Evolutionary conservation across 2,888 invertebrate genomes (phyloP), one percentile per base, ranked within the genome.

Genomic region (Habrosyne pyritoides): DNA sequence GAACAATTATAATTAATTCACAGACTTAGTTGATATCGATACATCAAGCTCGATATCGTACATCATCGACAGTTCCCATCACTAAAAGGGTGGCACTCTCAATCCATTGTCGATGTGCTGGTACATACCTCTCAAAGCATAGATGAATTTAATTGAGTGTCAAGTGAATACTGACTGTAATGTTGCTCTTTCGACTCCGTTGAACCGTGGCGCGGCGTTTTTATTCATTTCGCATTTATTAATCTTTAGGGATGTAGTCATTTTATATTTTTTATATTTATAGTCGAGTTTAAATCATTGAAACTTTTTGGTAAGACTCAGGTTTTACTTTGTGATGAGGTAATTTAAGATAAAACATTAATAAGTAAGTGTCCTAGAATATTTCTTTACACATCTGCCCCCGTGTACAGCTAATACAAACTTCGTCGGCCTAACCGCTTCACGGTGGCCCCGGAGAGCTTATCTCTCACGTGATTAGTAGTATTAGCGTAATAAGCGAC

Each of bases 191-290:
- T 84, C 74, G 72, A 64, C 79, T 66, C 66, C 79, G 73, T 61
- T 75, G 75, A 79, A 77, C 81, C 79, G 80, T 57, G 47, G 47
- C 63, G 67, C 71, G 73, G 69, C 76, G 78, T 84, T 85, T 87
- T 87, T 87, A 87, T 84, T 86, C 84, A 87, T 86, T 84, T 86
- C 79, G 73, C 77, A 79, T 78, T 83, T 85, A 77, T 77, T 73
- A 64, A 61, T 62, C 54, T 56, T 53, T 57, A 54, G 50, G 10
- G 55, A 14, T 21, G 47, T 60, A 30, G 53, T 48, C 33, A 46
- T 47, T 14, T 36, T 8, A 14, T 18, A 8, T 18, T 42, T 42
- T 6, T n/a, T 36, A 2, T 42, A 7, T 24, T n/a, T n/a, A n/a
- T n/a, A 42, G 14, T 42, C 42, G 42, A 42, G 42, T 42, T 36